Base-by-base conservation (phyloP, 2,797 vertebrate genomes). In the Danio aesculapii region DNA sequence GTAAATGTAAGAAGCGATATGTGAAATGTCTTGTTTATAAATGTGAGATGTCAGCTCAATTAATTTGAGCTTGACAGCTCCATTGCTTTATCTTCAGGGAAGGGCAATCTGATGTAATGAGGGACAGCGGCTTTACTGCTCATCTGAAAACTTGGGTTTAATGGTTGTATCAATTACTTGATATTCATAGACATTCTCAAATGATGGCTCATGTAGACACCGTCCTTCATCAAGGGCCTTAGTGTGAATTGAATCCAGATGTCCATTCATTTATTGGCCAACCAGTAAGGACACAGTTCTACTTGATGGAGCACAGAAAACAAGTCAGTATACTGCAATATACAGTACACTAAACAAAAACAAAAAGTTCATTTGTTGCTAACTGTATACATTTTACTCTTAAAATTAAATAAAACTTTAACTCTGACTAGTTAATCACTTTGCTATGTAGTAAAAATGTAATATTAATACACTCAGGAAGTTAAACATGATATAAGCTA, bases 21-120 rank as follows among this genome's bases (percentile, higher is more conserved):
- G 17, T 53, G 30, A 41, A 53, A 55, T 53, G 14, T 53, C 49
- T 53, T 70, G 49, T 17, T 70, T 53, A 70, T 70, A 53, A 70
- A 41, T 55, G 67, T 53, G 49, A 70, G 10, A 41, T 53, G 16
- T 53, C 30, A 41, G 49, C 30, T 41, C 50, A 41, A 53, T 63
- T 63, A 1, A 75, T 52, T 63, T 39, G 1, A 62, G 43, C 19
- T 46, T 49, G 44, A 21, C n/a, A 44, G 39, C 50, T 19, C 7
- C 11, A 53, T 64, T 43, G 39, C 39, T 43, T 76, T 55, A 76
- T 64, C 12, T 77, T 77, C 8, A 67, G 19, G 17, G 11, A 66
- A 76, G n/a, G 17, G 62, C 61, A 55, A 19, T 66, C 49, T 19
- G 13, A 76, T 66, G n/a, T 66, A 66, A 55, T 7, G 12, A 64